Conservation (phyloP, 2,113 vertebrate genomes). For the Seriola aureovittata region DNA sequence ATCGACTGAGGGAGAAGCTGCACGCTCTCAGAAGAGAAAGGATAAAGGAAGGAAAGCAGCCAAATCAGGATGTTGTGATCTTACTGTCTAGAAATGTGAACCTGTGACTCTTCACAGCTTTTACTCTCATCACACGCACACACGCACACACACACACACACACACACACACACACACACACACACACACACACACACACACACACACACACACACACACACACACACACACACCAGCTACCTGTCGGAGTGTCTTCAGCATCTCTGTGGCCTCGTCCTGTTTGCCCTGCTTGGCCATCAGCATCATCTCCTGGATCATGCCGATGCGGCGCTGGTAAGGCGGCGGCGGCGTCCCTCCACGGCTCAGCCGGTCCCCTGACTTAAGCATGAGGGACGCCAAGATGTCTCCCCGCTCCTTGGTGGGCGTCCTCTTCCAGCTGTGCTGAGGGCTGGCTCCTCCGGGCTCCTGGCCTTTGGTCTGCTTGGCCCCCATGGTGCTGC, state of each 20-base stretch:
- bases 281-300: conserved; percentile 92
- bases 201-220: background rate
- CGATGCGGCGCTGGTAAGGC: conserved; percentile 93
- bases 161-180: background rate
- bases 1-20: background rate
- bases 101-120: background rate
- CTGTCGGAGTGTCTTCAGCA: conserved; percentile 95
- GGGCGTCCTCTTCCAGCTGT: conserved; percentile 85
- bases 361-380: conserved; percentile 90
- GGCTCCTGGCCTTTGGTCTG: conserved; percentile 90
- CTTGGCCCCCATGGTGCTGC: conserved; percentile 90
- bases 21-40: background rate
- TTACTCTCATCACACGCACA: background rate
- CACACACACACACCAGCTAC: conserved; percentile 74
- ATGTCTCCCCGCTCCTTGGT: conserved; percentile 88
- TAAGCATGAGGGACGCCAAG: conserved; percentile 90
- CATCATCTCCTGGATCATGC: conserved; percentile 98
- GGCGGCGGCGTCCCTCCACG: conserved; percentile 87
- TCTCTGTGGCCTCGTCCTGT: conserved; percentile 93
- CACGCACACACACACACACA: too few relatives aligned
- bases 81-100: background rate
- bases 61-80: background rate
- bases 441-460: conserved; percentile 84
- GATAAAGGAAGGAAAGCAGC: background rate
- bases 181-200: background rate